Base-by-base conservation (phyloP, 2,113 vertebrate genomes). In the Telmatochromis brachygnathus region DNA sequence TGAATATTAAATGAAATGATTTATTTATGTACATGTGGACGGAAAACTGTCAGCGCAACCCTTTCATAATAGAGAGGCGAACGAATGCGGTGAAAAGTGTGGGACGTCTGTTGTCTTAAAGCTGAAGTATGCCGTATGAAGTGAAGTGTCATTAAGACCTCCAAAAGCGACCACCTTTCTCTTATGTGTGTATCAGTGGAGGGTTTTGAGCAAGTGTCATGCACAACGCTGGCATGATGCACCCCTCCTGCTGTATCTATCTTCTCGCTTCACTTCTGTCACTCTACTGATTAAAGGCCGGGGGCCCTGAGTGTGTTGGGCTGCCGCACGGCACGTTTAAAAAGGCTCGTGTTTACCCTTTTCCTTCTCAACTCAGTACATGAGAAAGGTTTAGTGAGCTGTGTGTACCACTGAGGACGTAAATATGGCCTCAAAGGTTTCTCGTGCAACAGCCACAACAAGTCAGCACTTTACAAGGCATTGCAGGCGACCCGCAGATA, bases 201-300 rank as follows among this genome's bases (percentile, higher is more conserved):
- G 89, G 62, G 82, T 84, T 51, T 79, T 65, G 54, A 53, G 60
- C 9, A 14, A 82, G 70, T 13, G 79, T 21, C 13, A 49, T 12
- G 83, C 58, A 65, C 80, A 58, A 56, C 42, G 79, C 33, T 33
- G 79, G 77, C 90, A 56, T 17, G 54, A 8, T 62, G 39, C 60
- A 51, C 83, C 87, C 84, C 87, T 87, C 91, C 88, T 45, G 39
- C 84, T 87, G 88, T 84, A 39, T 77, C 51, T 90, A 92, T 93
- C 92, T 83, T 9, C 70, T 91, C 85, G 87, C 91, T 94, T 95
- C 92, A 94, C 90, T 91, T 65, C 68, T 92, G 93, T 91, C 85
- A 83, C 91, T 86, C 47, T 5, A 2, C 93, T 93, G 94, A 94
- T 94, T 94, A 92, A 93, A 92, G 88, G 86, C 84, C 21, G 3